Conservation (phyloP, 2,888 invertebrate species). For the Dryococelus australis region DNA sequence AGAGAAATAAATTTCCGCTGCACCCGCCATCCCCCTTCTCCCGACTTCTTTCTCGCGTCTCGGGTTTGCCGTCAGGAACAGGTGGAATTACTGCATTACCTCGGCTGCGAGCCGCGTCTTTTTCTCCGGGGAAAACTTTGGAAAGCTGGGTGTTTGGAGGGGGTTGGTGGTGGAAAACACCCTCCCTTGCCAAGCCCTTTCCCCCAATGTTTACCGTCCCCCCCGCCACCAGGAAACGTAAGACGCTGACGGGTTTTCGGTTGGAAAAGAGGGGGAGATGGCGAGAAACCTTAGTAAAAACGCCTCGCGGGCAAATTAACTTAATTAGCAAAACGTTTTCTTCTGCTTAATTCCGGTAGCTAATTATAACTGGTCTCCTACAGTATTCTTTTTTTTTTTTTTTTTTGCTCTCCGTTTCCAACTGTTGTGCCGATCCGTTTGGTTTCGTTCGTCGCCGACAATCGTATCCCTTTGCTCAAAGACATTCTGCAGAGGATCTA, state of each 20-base stretch:
- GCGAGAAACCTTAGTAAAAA: constrained; percentile 36
- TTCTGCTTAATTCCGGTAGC: constrained; percentile 41
- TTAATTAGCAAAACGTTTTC: constrained; percentile 43
- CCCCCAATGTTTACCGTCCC: neutral
- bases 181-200: no score
- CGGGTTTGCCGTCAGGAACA: constrained; percentile 35
- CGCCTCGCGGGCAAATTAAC: constrained; percentile 41
- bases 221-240: constrained; percentile 20
- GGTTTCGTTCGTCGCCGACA: constrained; percentile 23
- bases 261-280: neutral
- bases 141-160: neutral
- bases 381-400: neutral
- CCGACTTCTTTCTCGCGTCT: neutral
- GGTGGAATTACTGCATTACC: constrained; percentile 37
- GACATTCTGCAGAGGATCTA: no score
- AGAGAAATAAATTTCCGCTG: constrained; percentile 25
- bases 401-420: constrained; percentile 28
- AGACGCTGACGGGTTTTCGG: neutral
- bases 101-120: neutral
- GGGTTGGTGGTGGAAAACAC: constrained; percentile 9
- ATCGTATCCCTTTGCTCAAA: constrained; percentile 3
- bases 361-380: constrained; percentile 41
- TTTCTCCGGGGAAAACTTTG: neutral
- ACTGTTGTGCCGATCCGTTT: constrained; percentile 1
- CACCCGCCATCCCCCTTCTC: neutral